Conservation (phyloP, 2,888 invertebrate species). For the Lithophane semibrunnea region DNA sequence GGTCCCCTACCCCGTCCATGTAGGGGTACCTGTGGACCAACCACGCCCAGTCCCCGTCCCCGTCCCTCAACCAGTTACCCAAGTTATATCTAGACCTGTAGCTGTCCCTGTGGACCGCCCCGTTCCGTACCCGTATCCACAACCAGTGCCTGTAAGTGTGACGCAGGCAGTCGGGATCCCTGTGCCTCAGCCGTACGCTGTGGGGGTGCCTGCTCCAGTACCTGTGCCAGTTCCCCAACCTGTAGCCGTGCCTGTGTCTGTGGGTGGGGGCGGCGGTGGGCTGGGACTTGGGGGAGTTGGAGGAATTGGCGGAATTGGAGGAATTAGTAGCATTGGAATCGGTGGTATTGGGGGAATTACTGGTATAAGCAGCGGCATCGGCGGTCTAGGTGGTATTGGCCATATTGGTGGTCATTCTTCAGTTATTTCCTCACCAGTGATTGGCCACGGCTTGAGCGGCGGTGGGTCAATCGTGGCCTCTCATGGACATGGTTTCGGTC, state of each 20-base stretch:
- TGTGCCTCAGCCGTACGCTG: conserved; percentile 89
- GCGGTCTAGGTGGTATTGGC: conserved; percentile 30
- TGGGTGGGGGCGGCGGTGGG: conserved; percentile 49
- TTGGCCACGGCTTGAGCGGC: conserved; percentile 36
- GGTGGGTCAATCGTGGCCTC: conserved; percentile 48
- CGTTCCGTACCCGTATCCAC: conserved; percentile 89
- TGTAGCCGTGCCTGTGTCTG: conserved; percentile 75
- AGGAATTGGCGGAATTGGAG: conserved; percentile 46
- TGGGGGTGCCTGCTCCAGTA: conserved; percentile 83
- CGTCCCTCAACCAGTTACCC: conserved; percentile 88
- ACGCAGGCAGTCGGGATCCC: conserved; percentile 89
- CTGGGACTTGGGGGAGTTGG: conserved; percentile 26
- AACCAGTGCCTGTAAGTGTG: conserved; percentile 88
- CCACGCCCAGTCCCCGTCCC: conserved; percentile 87
- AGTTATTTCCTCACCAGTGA: conserved; percentile 31
- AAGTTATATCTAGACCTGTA: conserved; percentile 84
- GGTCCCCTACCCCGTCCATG: conserved; percentile 87
- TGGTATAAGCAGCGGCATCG: conserved; percentile 24
- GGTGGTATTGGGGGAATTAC: conserved; percentile 44
- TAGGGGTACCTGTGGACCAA: conserved; percentile 87
- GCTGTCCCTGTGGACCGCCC: conserved; percentile 89
- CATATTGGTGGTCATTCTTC: conserved; percentile 33
- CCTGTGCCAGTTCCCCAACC: conserved; percentile 82
- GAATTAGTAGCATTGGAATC: conserved; percentile 33
- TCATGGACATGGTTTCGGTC: conserved; percentile 73